These are phyloP conservation scores for Callyntrura sp. DNA, from an alignment of 2,888 invertebrate genomes.

Conservation along the genomic window DNA sequence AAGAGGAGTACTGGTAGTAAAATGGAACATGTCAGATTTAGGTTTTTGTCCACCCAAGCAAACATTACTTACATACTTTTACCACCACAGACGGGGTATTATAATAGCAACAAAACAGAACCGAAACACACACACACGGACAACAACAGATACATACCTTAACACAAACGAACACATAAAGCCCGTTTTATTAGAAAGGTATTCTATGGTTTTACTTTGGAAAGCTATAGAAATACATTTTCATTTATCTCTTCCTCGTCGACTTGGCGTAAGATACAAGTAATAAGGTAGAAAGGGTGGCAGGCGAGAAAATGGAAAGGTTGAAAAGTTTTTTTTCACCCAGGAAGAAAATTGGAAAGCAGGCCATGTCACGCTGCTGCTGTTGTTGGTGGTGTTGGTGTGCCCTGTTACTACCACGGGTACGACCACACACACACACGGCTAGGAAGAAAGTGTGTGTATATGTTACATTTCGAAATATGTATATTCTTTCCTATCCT, in stretches of 20 bases:
- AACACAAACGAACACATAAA: neutral
- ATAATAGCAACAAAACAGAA: neutral
- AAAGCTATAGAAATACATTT: slow-evolving; percentile 39
- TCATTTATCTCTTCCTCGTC: slow-evolving; percentile 30
- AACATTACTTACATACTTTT: slow-evolving; percentile 63
- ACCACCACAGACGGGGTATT: neutral
- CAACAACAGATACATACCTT: slow-evolving; percentile 24
- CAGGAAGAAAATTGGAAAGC: slow-evolving; percentile 69
- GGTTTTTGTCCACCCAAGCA: slow-evolving; percentile 72
- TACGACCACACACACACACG: slow-evolving; percentile 47
- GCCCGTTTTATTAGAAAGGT: neutral
- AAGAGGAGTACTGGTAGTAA: slow-evolving; percentile 18
- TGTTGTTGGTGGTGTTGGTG: neutral
- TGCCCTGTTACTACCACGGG: neutral
- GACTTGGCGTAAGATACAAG: neutral
- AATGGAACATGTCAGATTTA: slow-evolving; percentile 74
- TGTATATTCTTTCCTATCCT: neutral
- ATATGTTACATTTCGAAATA: neutral
- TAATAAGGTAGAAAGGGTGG: slow-evolving; percentile 20
- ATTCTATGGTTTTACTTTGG: neutral
- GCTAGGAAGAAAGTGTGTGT: slow-evolving; percentile 20
- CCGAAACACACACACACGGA: neutral
- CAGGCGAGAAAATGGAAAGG: slow-evolving; percentile 41
- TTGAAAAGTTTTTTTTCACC: slow-evolving; percentile 51
- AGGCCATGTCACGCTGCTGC: slow-evolving; percentile 68